Evolutionary conservation across 2,888 invertebrate species (phyloP), one percentile per base, ranked within the genome.

Genomic region (Tanypteryx hageni): DNA sequence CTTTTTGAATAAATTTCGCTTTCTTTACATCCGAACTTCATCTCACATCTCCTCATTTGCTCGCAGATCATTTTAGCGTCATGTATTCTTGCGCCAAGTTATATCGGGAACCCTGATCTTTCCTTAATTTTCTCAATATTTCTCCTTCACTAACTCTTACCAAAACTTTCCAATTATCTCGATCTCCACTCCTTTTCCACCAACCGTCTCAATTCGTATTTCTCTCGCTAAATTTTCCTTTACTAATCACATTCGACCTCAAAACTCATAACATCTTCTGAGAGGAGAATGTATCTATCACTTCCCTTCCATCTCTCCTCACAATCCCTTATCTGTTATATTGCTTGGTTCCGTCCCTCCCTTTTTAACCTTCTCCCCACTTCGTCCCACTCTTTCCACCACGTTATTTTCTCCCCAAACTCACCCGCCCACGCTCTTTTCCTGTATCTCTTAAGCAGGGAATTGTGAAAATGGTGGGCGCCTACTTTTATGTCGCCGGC

Each of bases 381-480:
- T 22, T 22, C 8, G 8, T 22, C 76, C 64, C 16, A 44, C 76
- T 27, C 27, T 76, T 76, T 27, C 76, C 76, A 27, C 27, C 76
- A n/a, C 22, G 76, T 10, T 76, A 76, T 76, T 76, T 76, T 22
- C 76, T 27, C 76, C 22, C 76, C 76, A 27, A 76, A 22, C 22
- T 13, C 5, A 27, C 76, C 68, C 68, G 5, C 68, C 22, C n/a
- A 10, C 76, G 22, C 22, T 76, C 27, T 22, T 76, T 76, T 76
- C 76, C 76, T 76, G 76, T 76, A 76, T 83, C 85, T 89, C 89
- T 89, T 44, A 89, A 68, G 89, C 64, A 68, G 64, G 89, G 89
- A 89, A 89, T 89, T 89, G 89, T 89, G 64, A 89, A 89, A 89
- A 89, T 89, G 89, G 31, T 64, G 89, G 89, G 89, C 89, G 89